Conservation (phyloP, 1,140 invertebrate species). For the Berghia stephanieae region DNA sequence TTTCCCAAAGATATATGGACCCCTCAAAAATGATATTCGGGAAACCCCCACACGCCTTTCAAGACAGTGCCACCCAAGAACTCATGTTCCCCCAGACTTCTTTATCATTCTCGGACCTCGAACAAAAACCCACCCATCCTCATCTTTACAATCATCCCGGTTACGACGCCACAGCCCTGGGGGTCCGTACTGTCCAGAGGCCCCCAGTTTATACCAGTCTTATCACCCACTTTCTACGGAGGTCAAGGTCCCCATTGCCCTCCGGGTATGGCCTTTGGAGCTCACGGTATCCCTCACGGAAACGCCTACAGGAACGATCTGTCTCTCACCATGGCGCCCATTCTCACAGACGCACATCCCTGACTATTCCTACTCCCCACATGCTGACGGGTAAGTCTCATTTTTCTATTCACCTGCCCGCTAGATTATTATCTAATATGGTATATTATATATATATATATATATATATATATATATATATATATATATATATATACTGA, state of each 20-base stretch:
- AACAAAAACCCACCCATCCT: conserved; percentile 40
- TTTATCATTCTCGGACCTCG: conserved; percentile 32
- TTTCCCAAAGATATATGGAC: conserved; percentile 37
- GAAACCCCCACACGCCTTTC: conserved; percentile 20
- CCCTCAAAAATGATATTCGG: conserved; percentile 28
- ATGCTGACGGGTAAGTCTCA: conserved; percentile 52
- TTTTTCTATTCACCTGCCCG: too few relatives aligned
- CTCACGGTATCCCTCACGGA: conserved; percentile 31
- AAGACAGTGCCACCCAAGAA: conserved; percentile 7
- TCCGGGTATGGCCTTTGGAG: conserved; percentile 35
- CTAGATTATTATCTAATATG: too few relatives aligned
- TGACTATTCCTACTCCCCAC: conserved; percentile 58
- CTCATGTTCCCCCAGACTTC: conserved; percentile 38
- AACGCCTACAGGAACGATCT: conserved; percentile 38
- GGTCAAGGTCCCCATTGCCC: conserved; percentile 36
- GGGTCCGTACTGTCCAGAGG: conserved; percentile 28
- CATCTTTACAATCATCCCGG: conserved; percentile 33
- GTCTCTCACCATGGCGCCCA: conserved; percentile 45
- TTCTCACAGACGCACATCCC: conserved; percentile 49
- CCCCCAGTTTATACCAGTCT: conserved; percentile 37
- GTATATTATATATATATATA: too few relatives aligned
- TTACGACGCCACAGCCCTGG: conserved; percentile 28
- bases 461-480: too few relatives aligned
- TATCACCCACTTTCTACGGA: conserved; percentile 50
- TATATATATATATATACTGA: too few relatives aligned